Base-by-base conservation (phyloP, 2,797 vertebrate genomes). In the Aphelocoma californica region DNA sequence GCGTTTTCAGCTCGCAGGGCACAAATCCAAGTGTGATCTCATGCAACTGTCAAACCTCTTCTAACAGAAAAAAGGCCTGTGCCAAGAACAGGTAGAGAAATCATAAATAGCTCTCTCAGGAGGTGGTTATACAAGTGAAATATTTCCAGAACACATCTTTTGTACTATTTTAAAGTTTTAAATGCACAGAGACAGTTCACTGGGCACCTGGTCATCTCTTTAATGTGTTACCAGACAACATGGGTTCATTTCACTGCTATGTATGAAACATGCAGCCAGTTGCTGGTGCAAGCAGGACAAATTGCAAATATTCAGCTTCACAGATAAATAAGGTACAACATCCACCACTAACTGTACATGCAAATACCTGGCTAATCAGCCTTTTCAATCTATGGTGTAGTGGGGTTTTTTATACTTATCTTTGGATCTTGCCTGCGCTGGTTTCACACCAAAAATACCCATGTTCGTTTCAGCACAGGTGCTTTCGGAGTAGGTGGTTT, bases 1-100 rank as follows among this genome's bases (percentile, higher is more conserved):
- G 96, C 96, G 12, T 94, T 97, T 97, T 96, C 51, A 91, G 74
- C 93, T 95, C 2, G 0, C 61, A 67, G 86, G 97, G 96, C 96
- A 96, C 28, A 45, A 89, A 88, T 95, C 97, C 97, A 97, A 94
- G 54, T 45, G 80, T 97, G 97, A 97, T 91, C 92, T 97, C 97
- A 96, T 67, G 29, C 92, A 96, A 96, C 83, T 95, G 93, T 90
- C 96, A 96, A 96, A 88, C 90, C 71, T 60, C 94, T 92, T 72
- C 83, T 91, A 95, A 96, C 91, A 82, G 85, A 92, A 92, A 85
- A 89, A 72, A 86, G 16, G 45, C 62, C 71, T 92, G 73, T 77
- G 91, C 90, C 83, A 85, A 93, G 77, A 87, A 91, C 81, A 96
- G 75, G 89, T 95, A 92, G 38, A 94, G 73, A 75, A 89, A 86